Conservation (phyloP, 1,140 invertebrate genomes). For the Parapsyche elsis region DNA sequence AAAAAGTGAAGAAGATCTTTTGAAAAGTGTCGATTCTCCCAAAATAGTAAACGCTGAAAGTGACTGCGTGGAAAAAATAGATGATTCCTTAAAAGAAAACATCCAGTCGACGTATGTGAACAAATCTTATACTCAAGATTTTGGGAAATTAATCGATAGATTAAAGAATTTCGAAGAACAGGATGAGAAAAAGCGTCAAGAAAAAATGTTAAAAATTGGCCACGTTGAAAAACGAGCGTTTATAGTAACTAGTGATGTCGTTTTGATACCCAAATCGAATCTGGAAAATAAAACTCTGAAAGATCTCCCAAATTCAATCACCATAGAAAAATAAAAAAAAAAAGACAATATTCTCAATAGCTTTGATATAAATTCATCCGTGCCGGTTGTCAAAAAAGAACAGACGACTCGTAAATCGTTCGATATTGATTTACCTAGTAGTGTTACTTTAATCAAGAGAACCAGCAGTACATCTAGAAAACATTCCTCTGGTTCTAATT, state of each 20-base stretch:
- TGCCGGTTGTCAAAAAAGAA: conserved; percentile 66
- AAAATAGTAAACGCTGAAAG: conserved; percentile 59
- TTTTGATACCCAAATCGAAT: conserved; percentile 65
- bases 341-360: conserved; percentile 66
- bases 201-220: conserved; percentile 63
- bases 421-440: conserved; percentile 65
- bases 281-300: conserved; percentile 64
- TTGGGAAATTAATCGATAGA: conserved; percentile 66
- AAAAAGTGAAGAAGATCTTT: conserved; percentile 62
- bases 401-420: conserved; percentile 64
- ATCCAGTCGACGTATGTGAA: conserved; percentile 60
- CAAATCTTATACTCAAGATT: conserved; percentile 58
- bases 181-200: conserved; percentile 64
- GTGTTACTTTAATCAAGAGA: conserved; percentile 65
- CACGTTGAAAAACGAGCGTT: conserved; percentile 60
- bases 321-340: conserved; percentile 63
- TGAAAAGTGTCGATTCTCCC: not conserved
- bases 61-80: conserved; percentile 46
- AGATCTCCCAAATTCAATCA: conserved; percentile 62
- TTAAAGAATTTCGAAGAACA: conserved; percentile 67
- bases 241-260: conserved; percentile 66
- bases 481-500: conserved; percentile 65
- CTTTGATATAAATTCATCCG: conserved; percentile 67
- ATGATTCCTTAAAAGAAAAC: conserved; percentile 60
- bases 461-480: conserved; percentile 63